Conservation (phyloP, 2,113 vertebrate species). For the Dicaeum eximium region DNA sequence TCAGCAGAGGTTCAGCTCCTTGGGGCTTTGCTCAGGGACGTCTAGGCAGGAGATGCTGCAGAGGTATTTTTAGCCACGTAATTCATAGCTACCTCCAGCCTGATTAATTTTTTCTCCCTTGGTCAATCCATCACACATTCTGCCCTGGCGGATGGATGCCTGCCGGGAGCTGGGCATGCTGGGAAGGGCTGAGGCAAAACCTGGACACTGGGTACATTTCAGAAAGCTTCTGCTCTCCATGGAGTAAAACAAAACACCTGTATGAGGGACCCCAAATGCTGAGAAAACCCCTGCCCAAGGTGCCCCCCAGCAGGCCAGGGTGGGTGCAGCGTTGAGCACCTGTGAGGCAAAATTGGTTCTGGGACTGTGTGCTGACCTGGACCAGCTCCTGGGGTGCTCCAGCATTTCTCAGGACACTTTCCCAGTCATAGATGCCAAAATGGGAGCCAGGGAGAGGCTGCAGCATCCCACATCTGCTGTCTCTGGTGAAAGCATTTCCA, state of each 20-base stretch:
- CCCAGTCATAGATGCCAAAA: neutral
- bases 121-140: neutral
- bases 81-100: slow-evolving; percentile 16
- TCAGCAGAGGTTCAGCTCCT: neutral
- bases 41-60: neutral
- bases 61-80: neutral
- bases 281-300: neutral
- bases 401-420: neutral
- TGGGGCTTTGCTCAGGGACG: neutral
- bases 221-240: neutral
- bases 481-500: neutral
- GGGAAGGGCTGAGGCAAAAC: neutral
- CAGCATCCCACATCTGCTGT: neutral
- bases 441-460: neutral
- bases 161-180: fast-evolving
- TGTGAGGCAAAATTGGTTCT: neutral
- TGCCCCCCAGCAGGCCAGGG: neutral
- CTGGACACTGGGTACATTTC: neutral
- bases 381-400: neutral
- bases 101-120: neutral
- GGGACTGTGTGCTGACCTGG: too few species aligned
- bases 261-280: neutral
- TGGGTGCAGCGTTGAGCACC: fast-evolving
- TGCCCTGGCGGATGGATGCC: fast-evolving
- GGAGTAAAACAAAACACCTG: neutral